phyloP scores from a whole-genome alignment of 1,140 invertebrate species.

The Aricia agestis region DNA sequence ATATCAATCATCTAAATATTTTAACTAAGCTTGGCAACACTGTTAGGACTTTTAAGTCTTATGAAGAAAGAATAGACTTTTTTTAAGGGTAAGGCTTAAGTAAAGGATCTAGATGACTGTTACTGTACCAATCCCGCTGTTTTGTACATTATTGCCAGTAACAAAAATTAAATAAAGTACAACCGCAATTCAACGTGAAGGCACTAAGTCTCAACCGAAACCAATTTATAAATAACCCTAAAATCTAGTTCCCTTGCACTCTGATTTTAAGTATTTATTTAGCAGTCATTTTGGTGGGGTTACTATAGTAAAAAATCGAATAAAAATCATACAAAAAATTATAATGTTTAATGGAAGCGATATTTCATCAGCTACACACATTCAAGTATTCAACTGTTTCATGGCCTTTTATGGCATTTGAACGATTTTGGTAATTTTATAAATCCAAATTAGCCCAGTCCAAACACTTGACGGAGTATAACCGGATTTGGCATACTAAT shows the following conservation, averaged over 20 bases:
- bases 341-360: neutral
- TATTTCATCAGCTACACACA: neutral
- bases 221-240: constrained; percentile 24
- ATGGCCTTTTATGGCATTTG: too few species aligned
- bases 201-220: constrained; percentile 23
- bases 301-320: constrained; percentile 13
- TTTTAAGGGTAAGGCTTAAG: too few species aligned
- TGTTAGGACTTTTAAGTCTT: neutral
- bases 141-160: constrained; percentile 4
- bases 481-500: neutral
- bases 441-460: too few species aligned
- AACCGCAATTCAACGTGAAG: constrained; percentile 8
- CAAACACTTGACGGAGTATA: neutral
- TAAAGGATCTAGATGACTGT: neutral
- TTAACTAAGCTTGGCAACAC: neutral
- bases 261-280: constrained; percentile 37
- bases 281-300: constrained; percentile 21
- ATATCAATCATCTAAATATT: neutral
- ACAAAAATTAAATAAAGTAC: neutral
- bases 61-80: too few species aligned
- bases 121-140: neutral
- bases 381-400: neutral
- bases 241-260: constrained; percentile 48
- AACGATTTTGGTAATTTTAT: too few species aligned
- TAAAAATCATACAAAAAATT: neutral